Base-by-base conservation (phyloP, 2,113 vertebrate genomes). In the Ammodytes dubius region DNA sequence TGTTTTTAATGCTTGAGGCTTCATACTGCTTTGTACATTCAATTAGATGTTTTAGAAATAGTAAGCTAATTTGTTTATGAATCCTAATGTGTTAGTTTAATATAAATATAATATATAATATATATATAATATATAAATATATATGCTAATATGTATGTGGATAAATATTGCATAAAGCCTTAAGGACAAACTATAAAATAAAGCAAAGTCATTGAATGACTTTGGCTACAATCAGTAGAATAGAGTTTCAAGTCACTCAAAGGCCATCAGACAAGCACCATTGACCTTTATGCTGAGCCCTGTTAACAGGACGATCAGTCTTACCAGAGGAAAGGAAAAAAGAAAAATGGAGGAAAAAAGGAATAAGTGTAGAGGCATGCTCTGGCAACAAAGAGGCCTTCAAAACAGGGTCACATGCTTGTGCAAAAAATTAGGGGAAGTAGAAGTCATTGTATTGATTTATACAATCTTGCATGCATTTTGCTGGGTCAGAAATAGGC, bases 311-410 rank as follows among this genome's bases (percentile, higher is more conserved):
- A 85, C 61, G 63, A 92, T 85, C 58, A 65, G 77, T 89, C 87
- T 87, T 90, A 61, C 68, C 13, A 65, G 80, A 90, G 88, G 70
- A 82, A 84, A 83, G 10, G 63, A 58, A 37, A 27, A 79, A 73
- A 80, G 64, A 75, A 90, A 87, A 87, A 88, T 61, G 87, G 77
- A 66, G 81, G 68, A 73, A 64, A 89, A 87, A 82, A 89, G 88
- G 87, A 85, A 87, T 84, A 87, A 93, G 79, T 89, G 88, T 86
- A 56, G 82, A 90, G 88, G 89, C 91, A 80, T 89, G 87, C 89
- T 73, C 54, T 86, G 87, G 89, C 89, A 82, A 94, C 90, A 95
- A 94, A 95, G 93, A 90, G 83, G 88, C 92, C 93, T 94, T 94
- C 89, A 92, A 92, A 89, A 81, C 83, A 89, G 89, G 85, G 92